Evolutionary conservation across 2,797 vertebrate genomes (phyloP).

Genomic region (Galagoides demidoff): DNA sequence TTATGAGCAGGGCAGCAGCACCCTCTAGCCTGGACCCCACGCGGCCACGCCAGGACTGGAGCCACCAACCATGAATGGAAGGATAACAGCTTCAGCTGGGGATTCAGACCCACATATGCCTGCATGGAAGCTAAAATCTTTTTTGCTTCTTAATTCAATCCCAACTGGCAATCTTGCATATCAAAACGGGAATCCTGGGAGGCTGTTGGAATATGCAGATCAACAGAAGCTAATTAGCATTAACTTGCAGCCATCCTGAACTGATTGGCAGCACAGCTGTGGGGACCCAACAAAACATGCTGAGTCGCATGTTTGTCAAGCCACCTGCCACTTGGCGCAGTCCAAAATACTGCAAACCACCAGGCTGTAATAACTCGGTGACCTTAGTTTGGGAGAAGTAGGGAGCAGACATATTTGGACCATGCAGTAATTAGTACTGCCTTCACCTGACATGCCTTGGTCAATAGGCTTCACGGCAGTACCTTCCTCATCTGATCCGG

Average conservation of each 20-base stretch:
- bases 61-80: constrained; percentile 82
- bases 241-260: constrained; percentile 90
- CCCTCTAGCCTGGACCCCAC: constrained; percentile 77
- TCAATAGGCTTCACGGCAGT: constrained; percentile 86
- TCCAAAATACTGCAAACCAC: constrained; percentile 89
- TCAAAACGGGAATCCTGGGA: constrained; percentile 90
- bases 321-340: constrained; percentile 90
- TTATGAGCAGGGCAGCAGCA: constrained; percentile 84
- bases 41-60: constrained; percentile 74
- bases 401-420: constrained; percentile 85
- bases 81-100: constrained; percentile 82
- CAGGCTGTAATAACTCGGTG: constrained; percentile 86
- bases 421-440: constrained; percentile 88
- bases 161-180: constrained; percentile 90
- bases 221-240: constrained; percentile 93
- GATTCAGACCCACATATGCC: constrained; percentile 81
- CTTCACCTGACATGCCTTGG: constrained; percentile 90
- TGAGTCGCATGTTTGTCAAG: constrained; percentile 90
- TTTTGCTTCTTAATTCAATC: constrained; percentile 89
- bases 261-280: constrained; percentile 92
- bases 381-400: constrained; percentile 87
- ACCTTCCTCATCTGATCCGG: constrained; percentile 87
- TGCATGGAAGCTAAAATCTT: constrained; percentile 84
- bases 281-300: constrained; percentile 90
- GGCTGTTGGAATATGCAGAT: constrained; percentile 90